These are phyloP conservation scores for Hemibagrus guttatus DNA, from an alignment of 2,797 vertebrate species.

Conservation along the genomic window DNA sequence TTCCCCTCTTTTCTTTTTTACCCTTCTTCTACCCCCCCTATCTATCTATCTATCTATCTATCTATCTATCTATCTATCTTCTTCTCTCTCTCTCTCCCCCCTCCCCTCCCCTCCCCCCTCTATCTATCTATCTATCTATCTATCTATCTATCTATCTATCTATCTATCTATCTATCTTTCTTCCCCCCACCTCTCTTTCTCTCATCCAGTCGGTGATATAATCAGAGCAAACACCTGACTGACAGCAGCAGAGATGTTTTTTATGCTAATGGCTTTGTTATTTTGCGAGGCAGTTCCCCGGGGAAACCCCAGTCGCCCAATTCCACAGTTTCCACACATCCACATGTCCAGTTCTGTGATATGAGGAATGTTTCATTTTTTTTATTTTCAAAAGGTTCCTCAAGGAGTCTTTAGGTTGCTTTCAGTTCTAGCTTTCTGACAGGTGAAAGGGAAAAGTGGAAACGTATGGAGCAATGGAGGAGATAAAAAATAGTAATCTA, in stretches of 20 bases:
- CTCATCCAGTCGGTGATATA: slow-evolving; percentile 28
- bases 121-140: no score
- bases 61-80: no score
- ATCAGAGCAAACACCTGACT: slow-evolving; percentile 23
- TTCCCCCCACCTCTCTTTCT: background rate
- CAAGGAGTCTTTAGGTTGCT: background rate
- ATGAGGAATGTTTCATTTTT: background rate
- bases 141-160: slow-evolving; percentile 23
- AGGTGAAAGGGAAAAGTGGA: background rate
- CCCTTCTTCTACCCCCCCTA: no score
- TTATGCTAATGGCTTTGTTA: slow-evolving; percentile 26
- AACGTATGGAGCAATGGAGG: background rate
- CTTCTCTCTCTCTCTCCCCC: no score
- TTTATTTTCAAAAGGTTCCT: background rate
- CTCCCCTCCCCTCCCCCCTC: no score
- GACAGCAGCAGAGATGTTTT: background rate
- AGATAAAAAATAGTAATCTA: no score
- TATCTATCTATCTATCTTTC: slow-evolving; percentile 14
- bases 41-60: no score
- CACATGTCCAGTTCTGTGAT: background rate
- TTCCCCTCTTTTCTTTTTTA: no score
- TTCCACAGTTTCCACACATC: slow-evolving; percentile 9
- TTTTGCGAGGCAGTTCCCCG: slow-evolving; percentile 1
- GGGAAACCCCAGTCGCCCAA: background rate
- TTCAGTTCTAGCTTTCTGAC: background rate